These are phyloP conservation scores for Rhadina sibilatrix DNA, from an alignment of 2,113 vertebrate species.

Conservation along the genomic window DNA sequence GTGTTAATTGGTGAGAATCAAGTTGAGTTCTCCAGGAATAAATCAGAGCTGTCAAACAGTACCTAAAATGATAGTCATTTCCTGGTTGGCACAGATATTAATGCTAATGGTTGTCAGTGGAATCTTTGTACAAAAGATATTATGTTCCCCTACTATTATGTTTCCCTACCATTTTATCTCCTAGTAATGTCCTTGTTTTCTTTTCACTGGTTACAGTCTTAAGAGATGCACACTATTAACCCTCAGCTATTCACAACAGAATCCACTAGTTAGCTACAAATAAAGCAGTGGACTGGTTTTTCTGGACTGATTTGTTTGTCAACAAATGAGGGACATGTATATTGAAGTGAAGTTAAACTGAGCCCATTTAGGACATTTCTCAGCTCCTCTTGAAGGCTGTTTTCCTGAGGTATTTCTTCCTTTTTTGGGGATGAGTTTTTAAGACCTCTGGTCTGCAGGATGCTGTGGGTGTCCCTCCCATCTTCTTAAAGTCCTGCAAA, in stretches of 20 bases:
- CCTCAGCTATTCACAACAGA: not conserved
- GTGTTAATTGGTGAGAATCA: conserved; percentile 52
- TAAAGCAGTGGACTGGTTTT: not conserved
- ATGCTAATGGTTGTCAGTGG: conserved; percentile 24
- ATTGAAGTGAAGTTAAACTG: not conserved
- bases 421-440: not conserved
- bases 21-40: conserved; percentile 22
- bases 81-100: conserved; percentile 50
- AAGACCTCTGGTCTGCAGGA: not conserved
- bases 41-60: conserved; percentile 54
- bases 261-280: not conserved
- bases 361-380: not conserved
- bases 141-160: conserved; percentile 9
- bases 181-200: conserved; percentile 23
- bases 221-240: not conserved
- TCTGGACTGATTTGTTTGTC: not conserved
- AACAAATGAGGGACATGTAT: not conserved
- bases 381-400: not conserved
- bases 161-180: conserved; percentile 27
- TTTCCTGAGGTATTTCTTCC: not conserved
- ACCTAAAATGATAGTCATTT: conserved; percentile 53
- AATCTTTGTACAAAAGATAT: conserved; percentile 23
- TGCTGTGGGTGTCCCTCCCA: not conserved
- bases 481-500: not conserved
- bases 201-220: not conserved